Evolutionary conservation across 2,888 invertebrate genomes (phyloP).

Genomic region (Metopia argyrocephala): DNA sequence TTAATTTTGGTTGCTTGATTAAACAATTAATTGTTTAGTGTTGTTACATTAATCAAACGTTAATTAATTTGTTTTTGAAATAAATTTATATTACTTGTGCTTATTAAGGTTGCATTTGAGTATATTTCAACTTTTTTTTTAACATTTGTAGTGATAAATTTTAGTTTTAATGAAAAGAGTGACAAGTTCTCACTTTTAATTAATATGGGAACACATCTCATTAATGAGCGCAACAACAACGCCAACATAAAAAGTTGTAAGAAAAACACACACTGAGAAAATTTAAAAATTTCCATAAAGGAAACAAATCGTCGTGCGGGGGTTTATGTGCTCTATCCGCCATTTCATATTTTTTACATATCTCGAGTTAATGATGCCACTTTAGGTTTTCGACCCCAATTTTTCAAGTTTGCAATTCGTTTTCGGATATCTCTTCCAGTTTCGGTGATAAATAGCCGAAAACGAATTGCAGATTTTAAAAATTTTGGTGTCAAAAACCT

Average conservation of each 20-base stretch:
- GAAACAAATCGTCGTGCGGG: too few species aligned
- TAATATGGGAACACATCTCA: conserved; percentile 1
- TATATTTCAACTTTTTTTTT: neutral
- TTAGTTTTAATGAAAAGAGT: conserved; percentile 33
- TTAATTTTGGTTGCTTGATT: neutral
- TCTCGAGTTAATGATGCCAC: too few species aligned
- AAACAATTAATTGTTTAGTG: neutral
- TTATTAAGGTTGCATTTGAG: neutral
- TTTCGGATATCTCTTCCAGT: too few species aligned
- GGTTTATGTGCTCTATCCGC: too few species aligned
- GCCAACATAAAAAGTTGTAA: neutral
- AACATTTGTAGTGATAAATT: conserved; percentile 20
- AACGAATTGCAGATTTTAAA: too few species aligned
- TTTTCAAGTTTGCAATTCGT: too few species aligned
- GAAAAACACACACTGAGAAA: conserved; percentile 10
- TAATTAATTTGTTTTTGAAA: conserved; percentile 42
- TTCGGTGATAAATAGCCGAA: too few species aligned
- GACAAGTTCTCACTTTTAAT: conserved; percentile 48
- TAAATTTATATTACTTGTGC: conserved; percentile 35
- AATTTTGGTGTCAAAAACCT: too few species aligned
- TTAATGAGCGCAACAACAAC: neutral
- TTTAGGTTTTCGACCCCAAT: too few species aligned
- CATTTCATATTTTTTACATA: too few species aligned
- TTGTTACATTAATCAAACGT: neutral
- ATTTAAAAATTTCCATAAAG: neutral